phyloP scores from a whole-genome alignment of 2,797 vertebrate species.

The Onychomys torridus region DNA sequence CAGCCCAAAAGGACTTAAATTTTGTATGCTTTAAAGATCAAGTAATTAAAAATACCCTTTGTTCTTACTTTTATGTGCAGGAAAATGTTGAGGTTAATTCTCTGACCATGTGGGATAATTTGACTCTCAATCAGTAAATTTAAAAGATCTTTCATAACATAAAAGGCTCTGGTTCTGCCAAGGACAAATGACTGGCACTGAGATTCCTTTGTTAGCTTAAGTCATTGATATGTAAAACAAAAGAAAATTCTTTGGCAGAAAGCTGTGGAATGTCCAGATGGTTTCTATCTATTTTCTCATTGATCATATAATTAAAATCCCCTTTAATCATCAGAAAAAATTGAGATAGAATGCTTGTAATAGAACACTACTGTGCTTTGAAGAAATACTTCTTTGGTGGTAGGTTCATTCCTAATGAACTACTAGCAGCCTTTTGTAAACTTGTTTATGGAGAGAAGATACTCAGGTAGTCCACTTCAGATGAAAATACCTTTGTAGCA shows the following conservation, averaged over 20 bases:
- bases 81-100: conserved; percentile 82
- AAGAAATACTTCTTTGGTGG: conserved; percentile 74
- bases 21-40: conserved; percentile 80
- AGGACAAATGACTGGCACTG: conserved; percentile 83
- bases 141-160: conserved; percentile 84
- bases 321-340: conserved; percentile 85
- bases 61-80: conserved; percentile 82
- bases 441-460: conserved; percentile 46
- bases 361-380: conserved; percentile 73
- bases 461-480: neutral
- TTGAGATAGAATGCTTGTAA: conserved; percentile 83
- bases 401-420: conserved; percentile 63
- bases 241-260: conserved; percentile 84
- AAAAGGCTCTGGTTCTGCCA: conserved; percentile 80
- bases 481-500: neutral
- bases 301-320: conserved; percentile 85
- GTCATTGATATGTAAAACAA: conserved; percentile 86
- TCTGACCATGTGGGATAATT: conserved; percentile 82
- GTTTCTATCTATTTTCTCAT: conserved; percentile 85
- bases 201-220: conserved; percentile 84
- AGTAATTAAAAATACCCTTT: conserved; percentile 82
- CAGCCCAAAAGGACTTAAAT: conserved; percentile 74
- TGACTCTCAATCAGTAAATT: conserved; percentile 84
- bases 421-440: conserved; percentile 63
- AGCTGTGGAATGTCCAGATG: conserved; percentile 82